Evolutionary conservation across 2,888 invertebrate genomes (phyloP).

Genomic region (Dasysyrphus tricinctus): DNA sequence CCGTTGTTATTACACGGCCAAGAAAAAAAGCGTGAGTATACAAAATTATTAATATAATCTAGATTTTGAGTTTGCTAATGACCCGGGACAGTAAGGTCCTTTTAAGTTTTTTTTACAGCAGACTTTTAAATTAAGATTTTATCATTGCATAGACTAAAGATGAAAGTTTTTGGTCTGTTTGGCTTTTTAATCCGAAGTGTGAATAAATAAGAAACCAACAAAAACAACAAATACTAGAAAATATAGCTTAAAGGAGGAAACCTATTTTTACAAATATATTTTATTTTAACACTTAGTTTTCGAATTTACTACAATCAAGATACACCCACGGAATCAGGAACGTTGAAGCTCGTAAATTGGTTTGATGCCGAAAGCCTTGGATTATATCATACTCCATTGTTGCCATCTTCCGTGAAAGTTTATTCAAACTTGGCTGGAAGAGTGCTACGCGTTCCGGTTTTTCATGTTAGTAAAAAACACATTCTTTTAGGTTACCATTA

Average conservation of each 20-base stretch:
- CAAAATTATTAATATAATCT: too few relatives aligned
- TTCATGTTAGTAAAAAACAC: slow-evolving; percentile 85
- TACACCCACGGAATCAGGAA: slow-evolving; percentile 85
- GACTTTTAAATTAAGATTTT: too few relatives aligned
- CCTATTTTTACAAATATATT: neutral
- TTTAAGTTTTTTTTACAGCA: too few relatives aligned
- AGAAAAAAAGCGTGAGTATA: slow-evolving; percentile 79
- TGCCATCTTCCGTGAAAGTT: slow-evolving; percentile 86
- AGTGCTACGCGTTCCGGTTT: slow-evolving; percentile 88
- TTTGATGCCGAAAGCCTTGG: slow-evolving; percentile 86
- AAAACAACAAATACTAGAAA: too few relatives aligned
- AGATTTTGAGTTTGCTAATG: too few relatives aligned
- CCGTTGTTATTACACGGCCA: slow-evolving; percentile 87
- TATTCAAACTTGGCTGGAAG: slow-evolving; percentile 88
- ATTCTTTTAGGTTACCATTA: neutral
- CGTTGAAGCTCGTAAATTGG: slow-evolving; percentile 89
- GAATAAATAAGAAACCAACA: too few relatives aligned
- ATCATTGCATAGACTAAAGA: too few relatives aligned
- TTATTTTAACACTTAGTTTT: slow-evolving; percentile 84
- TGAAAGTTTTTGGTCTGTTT: too few relatives aligned
- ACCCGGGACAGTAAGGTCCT: too few relatives aligned
- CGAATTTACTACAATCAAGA: slow-evolving; percentile 90
- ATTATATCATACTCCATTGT: slow-evolving; percentile 87
- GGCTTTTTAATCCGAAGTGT: too few relatives aligned
- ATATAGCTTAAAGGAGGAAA: too few relatives aligned